Evolutionary conservation across 2,888 invertebrate genomes (phyloP).

Genomic region (Lobophora halterata): DNA sequence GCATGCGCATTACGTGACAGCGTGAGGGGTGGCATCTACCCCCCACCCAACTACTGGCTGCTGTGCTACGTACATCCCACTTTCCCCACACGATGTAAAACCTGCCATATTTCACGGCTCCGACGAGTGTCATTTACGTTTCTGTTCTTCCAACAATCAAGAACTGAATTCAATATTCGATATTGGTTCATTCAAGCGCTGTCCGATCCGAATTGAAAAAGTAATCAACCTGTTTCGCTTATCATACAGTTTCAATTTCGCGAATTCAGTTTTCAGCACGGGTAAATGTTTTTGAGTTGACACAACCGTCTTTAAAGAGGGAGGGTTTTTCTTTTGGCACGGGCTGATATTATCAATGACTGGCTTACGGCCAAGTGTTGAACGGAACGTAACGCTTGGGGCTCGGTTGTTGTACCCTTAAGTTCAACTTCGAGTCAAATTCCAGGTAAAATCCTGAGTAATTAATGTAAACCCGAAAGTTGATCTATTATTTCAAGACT

Average conservation of each 20-base stretch:
- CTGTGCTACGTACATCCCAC: slow-evolving; percentile 30
- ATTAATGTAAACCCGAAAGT: slow-evolving; percentile 26
- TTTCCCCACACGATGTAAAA: slow-evolving; percentile 54
- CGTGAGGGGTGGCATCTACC: slow-evolving; percentile 26
- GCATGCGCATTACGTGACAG: slow-evolving; percentile 57
- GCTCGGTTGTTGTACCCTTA: slow-evolving; percentile 33
- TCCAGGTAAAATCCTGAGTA: slow-evolving; percentile 29
- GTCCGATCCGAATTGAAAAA: slow-evolving; percentile 25
- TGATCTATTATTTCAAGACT: slow-evolving; percentile 16
- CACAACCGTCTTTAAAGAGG: slow-evolving; percentile 43
- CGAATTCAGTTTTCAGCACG: slow-evolving; percentile 31
- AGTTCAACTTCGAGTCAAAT: slow-evolving; percentile 38
- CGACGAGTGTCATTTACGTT: slow-evolving; percentile 55
- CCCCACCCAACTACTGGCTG: slow-evolving; percentile 40
- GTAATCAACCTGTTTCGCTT: slow-evolving; percentile 27
- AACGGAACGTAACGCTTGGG: slow-evolving; percentile 39
- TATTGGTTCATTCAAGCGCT: slow-evolving; percentile 28
- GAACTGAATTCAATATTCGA: slow-evolving; percentile 54
- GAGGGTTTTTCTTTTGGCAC: slow-evolving; percentile 57
- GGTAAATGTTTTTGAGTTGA: slow-evolving; percentile 40
- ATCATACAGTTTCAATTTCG: slow-evolving; percentile 23
- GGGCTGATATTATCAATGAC: slow-evolving; percentile 58
- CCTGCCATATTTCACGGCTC: slow-evolving; percentile 62
- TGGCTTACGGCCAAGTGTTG: slow-evolving; percentile 60
- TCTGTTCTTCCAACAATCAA: slow-evolving; percentile 56